phyloP scores from a whole-genome alignment of 37 sponge, comb jelly and placozoan genomes.

The Geodia barretti region DNA sequence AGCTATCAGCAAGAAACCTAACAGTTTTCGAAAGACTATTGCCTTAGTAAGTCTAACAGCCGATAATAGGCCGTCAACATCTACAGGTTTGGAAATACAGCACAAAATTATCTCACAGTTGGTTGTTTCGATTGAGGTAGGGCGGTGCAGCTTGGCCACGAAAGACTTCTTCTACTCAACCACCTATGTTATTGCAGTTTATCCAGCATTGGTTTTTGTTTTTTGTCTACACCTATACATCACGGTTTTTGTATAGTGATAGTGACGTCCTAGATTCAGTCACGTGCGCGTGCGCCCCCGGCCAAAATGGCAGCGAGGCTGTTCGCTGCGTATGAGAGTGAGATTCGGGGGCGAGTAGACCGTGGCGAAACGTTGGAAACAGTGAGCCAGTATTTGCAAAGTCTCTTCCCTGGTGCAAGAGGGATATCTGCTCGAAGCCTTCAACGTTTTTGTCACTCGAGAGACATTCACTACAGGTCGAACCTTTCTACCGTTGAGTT shows the following conservation, averaged over 20 bases:
- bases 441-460: slow-evolving; percentile 2
- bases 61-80: neutral
- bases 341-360: neutral
- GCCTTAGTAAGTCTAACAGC: neutral
- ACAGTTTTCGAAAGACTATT: neutral
- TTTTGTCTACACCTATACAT: no score
- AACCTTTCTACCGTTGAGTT: neutral
- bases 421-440: slow-evolving; percentile 9
- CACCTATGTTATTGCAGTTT: no score
- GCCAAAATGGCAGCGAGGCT: neutral
- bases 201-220: no score
- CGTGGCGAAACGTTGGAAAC: neutral
- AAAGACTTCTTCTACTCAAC: no score
- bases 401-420: neutral
- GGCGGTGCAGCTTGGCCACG: no score
- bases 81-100: neutral
- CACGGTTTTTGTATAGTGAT: no score
- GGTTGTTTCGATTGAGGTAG: neutral
- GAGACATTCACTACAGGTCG: neutral
- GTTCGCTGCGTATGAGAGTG: neutral
- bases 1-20: neutral
- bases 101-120: neutral
- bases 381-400: neutral
- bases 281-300: neutral
- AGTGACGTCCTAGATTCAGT: no score